Conservation (phyloP, 1,140 invertebrate species). For the Zaprionus capensis region DNA sequence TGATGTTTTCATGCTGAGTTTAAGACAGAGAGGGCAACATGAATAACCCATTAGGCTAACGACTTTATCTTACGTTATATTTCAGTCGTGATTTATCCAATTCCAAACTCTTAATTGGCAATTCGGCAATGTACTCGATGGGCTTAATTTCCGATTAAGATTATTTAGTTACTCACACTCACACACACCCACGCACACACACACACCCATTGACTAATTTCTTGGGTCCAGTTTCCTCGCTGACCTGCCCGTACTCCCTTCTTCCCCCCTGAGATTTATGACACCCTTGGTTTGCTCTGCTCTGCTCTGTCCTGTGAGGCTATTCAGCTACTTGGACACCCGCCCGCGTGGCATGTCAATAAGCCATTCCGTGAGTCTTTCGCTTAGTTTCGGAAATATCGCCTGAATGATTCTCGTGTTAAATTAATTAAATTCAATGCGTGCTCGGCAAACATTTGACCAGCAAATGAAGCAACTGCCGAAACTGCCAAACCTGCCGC, state of each 20-base stretch:
- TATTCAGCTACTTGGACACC: neutral
- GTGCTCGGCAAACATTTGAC: constrained; percentile 68
- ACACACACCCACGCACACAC: neutral
- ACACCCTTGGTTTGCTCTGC: constrained; percentile 29
- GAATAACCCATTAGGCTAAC: constrained; percentile 31
- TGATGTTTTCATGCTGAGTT: too few relatives aligned
- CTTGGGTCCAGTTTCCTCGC: constrained; percentile 9
- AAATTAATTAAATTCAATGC: constrained; percentile 80
- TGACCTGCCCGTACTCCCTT: neutral
- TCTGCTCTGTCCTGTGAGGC: neutral
- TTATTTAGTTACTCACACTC: constrained; percentile 30
- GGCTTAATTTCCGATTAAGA: constrained; percentile 49
- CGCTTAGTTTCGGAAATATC: constrained; percentile 72
- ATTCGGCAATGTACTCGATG: constrained; percentile 45
- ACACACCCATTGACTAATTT: constrained; percentile 30
- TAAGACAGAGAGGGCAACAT: neutral
- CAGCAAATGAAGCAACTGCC: constrained; percentile 51
- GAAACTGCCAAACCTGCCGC: constrained; percentile 12
- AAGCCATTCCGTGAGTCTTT: constrained; percentile 61
- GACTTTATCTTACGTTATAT: constrained; percentile 11
- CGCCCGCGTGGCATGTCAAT: constrained; percentile 66
- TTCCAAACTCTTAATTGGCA: constrained; percentile 33
- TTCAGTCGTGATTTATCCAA: constrained; percentile 26
- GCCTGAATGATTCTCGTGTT: constrained; percentile 77
- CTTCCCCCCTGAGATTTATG: constrained; percentile 44